Evolutionary conservation across 2,797 vertebrate species (phyloP).

Genomic region (Anguilla megastoma): DNA sequence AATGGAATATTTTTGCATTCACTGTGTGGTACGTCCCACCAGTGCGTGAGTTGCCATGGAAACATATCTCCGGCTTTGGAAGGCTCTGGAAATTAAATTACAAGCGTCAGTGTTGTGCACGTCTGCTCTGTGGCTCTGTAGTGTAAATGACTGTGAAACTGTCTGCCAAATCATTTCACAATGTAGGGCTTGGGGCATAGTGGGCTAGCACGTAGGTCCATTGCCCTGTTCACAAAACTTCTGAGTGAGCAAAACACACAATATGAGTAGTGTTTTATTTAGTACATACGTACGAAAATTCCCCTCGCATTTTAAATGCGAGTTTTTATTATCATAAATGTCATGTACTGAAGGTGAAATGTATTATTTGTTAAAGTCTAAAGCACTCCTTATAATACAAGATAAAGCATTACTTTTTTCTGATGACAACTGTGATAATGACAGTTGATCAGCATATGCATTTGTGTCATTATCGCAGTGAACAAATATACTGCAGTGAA

Average conservation of each 20-base stretch:
- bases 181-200: conserved; percentile 39
- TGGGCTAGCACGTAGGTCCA: conserved; percentile 5
- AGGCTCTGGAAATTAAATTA: conserved; percentile 15
- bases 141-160: conserved; percentile 34
- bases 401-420: neutral
- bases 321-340: neutral
- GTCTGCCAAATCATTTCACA: conserved; percentile 25
- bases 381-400: neutral
- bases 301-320: neutral
- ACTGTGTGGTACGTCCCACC: neutral
- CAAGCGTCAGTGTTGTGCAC: conserved; percentile 16
- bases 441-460: neutral
- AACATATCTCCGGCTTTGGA: neutral
- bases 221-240: neutral
- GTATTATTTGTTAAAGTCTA: neutral
- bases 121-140: conserved; percentile 22
- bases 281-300: neutral
- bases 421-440: neutral
- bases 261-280: neutral
- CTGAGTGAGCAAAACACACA: neutral
- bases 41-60: neutral
- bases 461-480: neutral
- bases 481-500: neutral
- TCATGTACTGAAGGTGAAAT: neutral
- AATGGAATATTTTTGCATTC: conserved; percentile 21